Percentiles rank a stretch among this genome's conserved stretches.
phyloP scores from a whole-genome alignment of 2,797 vertebrate species.

The Prionace glauca region DNA sequence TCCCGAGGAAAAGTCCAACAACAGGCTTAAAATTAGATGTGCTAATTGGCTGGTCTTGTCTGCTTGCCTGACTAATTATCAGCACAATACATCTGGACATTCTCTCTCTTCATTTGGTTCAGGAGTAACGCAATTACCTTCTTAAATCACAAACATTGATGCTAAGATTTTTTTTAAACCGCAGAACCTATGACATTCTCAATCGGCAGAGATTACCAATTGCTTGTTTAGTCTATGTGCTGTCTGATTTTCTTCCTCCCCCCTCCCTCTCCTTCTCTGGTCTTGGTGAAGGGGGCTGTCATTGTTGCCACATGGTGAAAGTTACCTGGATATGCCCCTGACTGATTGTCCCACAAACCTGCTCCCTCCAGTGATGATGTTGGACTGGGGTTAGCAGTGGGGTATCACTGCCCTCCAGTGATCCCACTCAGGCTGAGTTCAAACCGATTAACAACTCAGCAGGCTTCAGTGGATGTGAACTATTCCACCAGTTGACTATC shows the following conservation, averaged over 20 bases:
- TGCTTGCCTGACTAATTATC: neutral
- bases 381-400: too few species aligned
- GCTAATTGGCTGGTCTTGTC: neutral
- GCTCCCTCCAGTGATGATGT: neutral
- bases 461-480: neutral
- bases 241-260: neutral
- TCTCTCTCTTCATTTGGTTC: neutral
- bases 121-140: neutral
- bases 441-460: neutral
- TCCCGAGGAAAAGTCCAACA: neutral
- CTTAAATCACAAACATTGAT: neutral
- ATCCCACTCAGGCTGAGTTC: neutral
- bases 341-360: neutral
- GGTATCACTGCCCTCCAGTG: neutral
- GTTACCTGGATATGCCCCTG: neutral
- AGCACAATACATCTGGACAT: neutral
- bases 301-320: neutral
- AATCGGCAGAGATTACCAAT: neutral
- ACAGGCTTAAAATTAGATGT: neutral
- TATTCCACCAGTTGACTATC: neutral
- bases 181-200: neutral
- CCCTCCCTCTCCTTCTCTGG: neutral
- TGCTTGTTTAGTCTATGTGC: neutral
- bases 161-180: neutral
- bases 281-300: neutral